Base-by-base conservation (phyloP, 2,888 invertebrate genomes). In the Amaurobius ferox region DNA sequence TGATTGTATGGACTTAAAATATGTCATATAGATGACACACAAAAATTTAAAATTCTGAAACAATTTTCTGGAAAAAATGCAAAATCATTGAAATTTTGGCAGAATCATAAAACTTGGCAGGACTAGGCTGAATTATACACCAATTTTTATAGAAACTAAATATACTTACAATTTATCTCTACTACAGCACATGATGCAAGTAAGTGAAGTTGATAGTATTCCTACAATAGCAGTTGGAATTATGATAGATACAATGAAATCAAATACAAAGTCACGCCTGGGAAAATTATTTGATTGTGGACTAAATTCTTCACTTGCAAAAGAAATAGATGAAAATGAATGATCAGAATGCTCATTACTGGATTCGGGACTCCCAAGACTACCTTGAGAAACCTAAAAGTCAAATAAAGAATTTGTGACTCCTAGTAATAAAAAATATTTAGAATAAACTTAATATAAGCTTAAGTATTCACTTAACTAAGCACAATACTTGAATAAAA, bases 181-280 rank as follows among this genome's bases (percentile, higher is more conserved):
- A 48, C 71, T 79, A 29, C 86, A 88, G 32, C 88, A 88, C 68
- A 88, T 77, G 9, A 86, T 68, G 26, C 86, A 86, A 28, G 79
- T 86, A 0, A 88, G 61, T 29, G 72, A 72, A 23, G 73, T 78
- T 19, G 80, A 77, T 9, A 88, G n/a, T 2, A 80, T 30, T 9
- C 73, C 72, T 16, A 88, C 88, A 29, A 88, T 71, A 26, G 78
- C 39, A 9, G 83, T 40, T 13, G 88, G 88, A 61, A 88, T 62
- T 19, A 88, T 71, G 9, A 88, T 80, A 5, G 88, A 86, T 16
- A 88, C 77, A 67, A 86, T 64, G 40, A 88, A 88, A 68, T 88
- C 88, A 7, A 80, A 55, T 1, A 79, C 39, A 39, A 88, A 80
- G 64, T 88, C 88, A n/a, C 88, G 35, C 16, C 88, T 44, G 1